Conservation (phyloP, 1,140 invertebrate genomes). For the Drosophila hydei region DNA sequence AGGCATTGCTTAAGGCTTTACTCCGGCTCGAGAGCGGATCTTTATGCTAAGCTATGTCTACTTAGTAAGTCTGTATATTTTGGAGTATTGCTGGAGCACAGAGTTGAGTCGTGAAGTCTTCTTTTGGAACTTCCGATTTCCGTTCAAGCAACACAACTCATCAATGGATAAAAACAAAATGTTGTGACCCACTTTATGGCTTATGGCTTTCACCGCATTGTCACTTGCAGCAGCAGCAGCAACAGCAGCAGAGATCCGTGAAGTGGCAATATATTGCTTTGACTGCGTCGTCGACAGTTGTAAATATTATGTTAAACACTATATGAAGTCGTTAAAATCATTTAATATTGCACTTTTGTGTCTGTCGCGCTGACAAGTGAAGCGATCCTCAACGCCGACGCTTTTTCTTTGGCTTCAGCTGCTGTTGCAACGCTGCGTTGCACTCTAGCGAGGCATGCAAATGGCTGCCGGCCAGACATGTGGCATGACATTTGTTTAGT, state of each 20-base stretch:
- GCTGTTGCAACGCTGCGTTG: slow-evolving; percentile 44
- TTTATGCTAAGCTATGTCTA: too few species aligned
- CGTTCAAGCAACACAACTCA: not conserved
- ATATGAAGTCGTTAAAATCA: slow-evolving; percentile 80
- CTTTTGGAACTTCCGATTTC: slow-evolving; percentile 12
- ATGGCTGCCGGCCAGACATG: slow-evolving; percentile 43
- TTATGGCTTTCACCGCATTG: slow-evolving; percentile 7
- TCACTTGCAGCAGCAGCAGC: not conserved
- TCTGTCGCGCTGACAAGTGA: slow-evolving; percentile 70
- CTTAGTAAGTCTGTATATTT: too few species aligned
- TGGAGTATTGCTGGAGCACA: too few species aligned
- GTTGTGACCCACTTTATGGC: slow-evolving; percentile 6
- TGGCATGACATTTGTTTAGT: slow-evolving; percentile 43
- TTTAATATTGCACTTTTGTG: slow-evolving; percentile 81
- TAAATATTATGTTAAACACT: slow-evolving; percentile 79
- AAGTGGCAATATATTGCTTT: slow-evolving; percentile 2
- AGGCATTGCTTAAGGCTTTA: too few species aligned
- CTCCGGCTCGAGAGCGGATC: too few species aligned
- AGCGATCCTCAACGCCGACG: slow-evolving; percentile 34
- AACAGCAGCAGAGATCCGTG: slow-evolving; percentile 4
- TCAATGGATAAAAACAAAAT: not conserved
- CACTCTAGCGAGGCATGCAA: slow-evolving; percentile 56
- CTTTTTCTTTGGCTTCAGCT: slow-evolving; percentile 10
- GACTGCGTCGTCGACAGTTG: slow-evolving; percentile 35
- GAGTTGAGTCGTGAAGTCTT: too few species aligned